A percentile compares a stretch with the other conserved stretches of the same genome.
These are phyloP conservation scores for Erithacus rubecula DNA, from an alignment of 2,797 vertebrate species.

Conservation along the genomic window DNA sequence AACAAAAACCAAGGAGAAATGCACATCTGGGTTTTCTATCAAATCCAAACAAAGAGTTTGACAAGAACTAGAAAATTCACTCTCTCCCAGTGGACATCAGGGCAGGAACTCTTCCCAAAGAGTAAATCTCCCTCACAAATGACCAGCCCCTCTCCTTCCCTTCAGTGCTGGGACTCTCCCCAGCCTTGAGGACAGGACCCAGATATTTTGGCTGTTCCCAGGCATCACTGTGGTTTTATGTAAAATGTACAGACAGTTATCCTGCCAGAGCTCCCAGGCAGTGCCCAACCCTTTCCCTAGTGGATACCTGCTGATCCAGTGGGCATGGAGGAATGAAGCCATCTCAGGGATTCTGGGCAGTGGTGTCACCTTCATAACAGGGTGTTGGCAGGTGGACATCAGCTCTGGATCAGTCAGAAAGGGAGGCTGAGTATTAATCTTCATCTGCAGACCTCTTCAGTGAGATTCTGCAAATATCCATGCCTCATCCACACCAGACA, in stretches of 20 bases:
- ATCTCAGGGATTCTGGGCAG: neutral
- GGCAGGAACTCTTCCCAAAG: neutral
- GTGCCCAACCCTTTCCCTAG: neutral
- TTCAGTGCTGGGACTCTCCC: neutral
- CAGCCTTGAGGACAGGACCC: neutral
- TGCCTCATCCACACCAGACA: neutral
- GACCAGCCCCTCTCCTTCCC: neutral
- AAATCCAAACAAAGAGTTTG: neutral
- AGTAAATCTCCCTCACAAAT: neutral
- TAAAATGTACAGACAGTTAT: neutral
- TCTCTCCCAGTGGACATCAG: neutral
- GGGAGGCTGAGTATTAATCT: neutral
- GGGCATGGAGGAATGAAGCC: neutral
- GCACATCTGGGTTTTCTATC: neutral
- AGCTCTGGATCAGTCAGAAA: neutral
- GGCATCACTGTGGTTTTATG: fast-evolving
- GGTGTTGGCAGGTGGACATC: neutral
- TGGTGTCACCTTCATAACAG: neutral
- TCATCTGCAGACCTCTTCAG: neutral
- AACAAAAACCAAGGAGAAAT: neutral
- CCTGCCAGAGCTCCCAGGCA: neutral
- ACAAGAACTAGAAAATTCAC: neutral
- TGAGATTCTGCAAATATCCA: neutral
- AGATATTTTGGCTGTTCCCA: neutral
- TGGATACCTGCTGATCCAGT: neutral